Base-by-base conservation (phyloP, 2,797 vertebrate genomes). In the Lophius americanus region DNA sequence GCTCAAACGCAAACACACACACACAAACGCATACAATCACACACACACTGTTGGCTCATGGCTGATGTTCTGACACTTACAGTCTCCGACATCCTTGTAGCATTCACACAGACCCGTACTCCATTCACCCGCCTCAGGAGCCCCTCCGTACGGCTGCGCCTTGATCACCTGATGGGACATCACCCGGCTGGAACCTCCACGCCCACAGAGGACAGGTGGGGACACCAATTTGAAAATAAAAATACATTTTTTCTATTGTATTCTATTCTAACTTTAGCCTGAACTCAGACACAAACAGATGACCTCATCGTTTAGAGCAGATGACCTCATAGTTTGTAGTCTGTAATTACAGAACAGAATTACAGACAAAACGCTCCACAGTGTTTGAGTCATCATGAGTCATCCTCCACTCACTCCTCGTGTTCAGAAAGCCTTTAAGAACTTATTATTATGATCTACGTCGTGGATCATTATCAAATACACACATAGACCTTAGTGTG, bases 51-150 rank as follows among this genome's bases (percentile, higher is more conserved):
- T 23, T 23, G 23, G 23, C 23, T 2, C 23, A 23, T 23, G 23
- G 2, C 23, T 23, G 23, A 14, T 12, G 3, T 9, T 42, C 8
- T 7, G 9, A 60, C 47, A 87, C 92, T 91, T 56, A 94, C 92
- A 93, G 69, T 94, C 92, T 4, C 90, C 88, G 9, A 90, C 52
- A 68, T 94, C 93, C 61, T 92, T 86, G 49, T 91, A 87, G 70
- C 93, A 94, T 68, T 93, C 92, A 70, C 92, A 93, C 72, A 94
- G 83, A 36, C 91, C 93, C 0, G 90, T 93, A 73, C 87, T 93
- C 93, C 94, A 94, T 7, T 88, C 82, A 5, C 67, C 86, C 1
- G 49, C 42, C 0, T 54, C 64, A 9, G 43, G 61, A 37, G 5
- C 33, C 2, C 12, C 38, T 57, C 64, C 48, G 63, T 55, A 53